Conservation (phyloP, 1,140 invertebrate species). For the Atta colombica region DNA sequence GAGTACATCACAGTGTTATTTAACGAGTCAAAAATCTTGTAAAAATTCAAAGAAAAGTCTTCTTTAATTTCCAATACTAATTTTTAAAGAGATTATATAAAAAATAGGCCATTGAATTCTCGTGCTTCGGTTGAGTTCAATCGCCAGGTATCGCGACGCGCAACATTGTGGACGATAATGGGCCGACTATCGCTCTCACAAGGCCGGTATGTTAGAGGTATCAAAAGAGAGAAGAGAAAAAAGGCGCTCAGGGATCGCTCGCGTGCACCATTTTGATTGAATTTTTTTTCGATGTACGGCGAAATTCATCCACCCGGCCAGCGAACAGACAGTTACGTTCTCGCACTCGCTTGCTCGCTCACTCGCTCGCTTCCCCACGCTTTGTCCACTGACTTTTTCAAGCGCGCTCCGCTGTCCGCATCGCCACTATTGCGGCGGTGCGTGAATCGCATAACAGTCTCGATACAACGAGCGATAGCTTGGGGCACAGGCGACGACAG, state of each 20-base stretch:
- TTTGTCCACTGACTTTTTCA: constrained; percentile 53
- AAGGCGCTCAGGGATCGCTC: constrained; percentile 26
- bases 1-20: neutral
- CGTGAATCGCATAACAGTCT: constrained; percentile 57
- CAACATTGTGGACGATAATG: constrained; percentile 54
- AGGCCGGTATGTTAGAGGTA: constrained; percentile 46
- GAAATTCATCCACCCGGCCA: constrained; percentile 45
- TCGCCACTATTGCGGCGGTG: constrained; percentile 24
- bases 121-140: neutral
- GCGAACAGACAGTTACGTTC: neutral
- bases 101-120: constrained; percentile 18
- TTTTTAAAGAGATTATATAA: neutral
- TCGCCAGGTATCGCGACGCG: constrained; percentile 40
- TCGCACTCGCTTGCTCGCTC: neutral
- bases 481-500: constrained; percentile 47
- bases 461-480: constrained; percentile 68
- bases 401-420: neutral
- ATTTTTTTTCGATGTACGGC: constrained; percentile 62
- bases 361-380: neutral
- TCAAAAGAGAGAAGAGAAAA: constrained; percentile 40
- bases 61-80: constrained; percentile 22
- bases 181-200: constrained; percentile 40
- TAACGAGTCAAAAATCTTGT: neutral
- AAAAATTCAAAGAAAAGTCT: neutral
- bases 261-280: constrained; percentile 58